A percentile compares a stretch with the other conserved stretches of the same genome.
Conservation (phyloP, 2,797 vertebrate genomes). For the Trichosurus vulpecula region DNA sequence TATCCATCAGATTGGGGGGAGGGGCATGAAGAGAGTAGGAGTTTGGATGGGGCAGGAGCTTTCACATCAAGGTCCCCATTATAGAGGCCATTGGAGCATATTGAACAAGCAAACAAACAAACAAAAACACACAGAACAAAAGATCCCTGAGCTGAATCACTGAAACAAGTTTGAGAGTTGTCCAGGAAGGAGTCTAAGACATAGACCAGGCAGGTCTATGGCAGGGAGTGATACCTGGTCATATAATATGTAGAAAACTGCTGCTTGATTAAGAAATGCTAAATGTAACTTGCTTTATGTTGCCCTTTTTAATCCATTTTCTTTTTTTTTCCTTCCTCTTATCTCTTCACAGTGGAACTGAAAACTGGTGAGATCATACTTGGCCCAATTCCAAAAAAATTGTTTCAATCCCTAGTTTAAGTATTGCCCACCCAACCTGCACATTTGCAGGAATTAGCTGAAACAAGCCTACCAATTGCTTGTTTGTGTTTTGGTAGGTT, state of each 20-base stretch:
- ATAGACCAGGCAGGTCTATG: background rate
- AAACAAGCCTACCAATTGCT: conserved; percentile 79
- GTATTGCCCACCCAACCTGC: conserved; percentile 80
- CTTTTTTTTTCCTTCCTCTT: conserved; percentile 64
- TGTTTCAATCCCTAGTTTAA: conserved; percentile 84
- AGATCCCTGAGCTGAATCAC: conserved; percentile 24
- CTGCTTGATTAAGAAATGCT: conserved; percentile 12
- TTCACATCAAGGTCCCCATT: conserved; percentile 67
- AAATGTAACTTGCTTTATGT: conserved; percentile 27
- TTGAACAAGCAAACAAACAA: background rate
- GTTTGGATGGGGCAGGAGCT: background rate
- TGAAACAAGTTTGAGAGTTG: conserved; percentile 23
- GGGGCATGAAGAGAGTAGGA: background rate
- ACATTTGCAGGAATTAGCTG: conserved; percentile 78
- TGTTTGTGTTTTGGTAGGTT: conserved; percentile 72
- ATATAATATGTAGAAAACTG: conserved; percentile 30
- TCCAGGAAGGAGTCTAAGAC: conserved; percentile 5
- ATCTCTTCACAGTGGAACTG: conserved; percentile 65
- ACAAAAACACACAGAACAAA: background rate
- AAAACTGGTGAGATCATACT: conserved; percentile 83
- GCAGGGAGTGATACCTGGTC: conserved; percentile 55
- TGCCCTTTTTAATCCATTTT: conserved; percentile 51
- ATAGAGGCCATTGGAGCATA: background rate
- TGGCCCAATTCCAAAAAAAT: conserved; percentile 83
- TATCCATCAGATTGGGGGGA: conserved; percentile 43